Base-by-base conservation (phyloP, 2,797 vertebrate genomes). In the Phalanger gymnotis region DNA sequence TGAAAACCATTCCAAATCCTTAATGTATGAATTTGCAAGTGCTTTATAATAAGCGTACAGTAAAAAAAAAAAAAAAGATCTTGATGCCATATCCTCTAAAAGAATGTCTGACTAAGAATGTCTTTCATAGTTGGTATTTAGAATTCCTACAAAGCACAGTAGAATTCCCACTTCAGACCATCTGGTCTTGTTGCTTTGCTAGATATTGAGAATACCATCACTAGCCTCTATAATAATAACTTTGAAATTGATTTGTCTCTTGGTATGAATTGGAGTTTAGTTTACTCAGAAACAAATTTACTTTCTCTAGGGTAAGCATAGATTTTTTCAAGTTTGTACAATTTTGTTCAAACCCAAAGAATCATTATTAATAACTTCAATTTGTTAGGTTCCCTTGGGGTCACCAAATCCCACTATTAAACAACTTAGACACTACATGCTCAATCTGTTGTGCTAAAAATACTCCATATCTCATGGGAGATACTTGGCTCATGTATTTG, bases 181-280 rank as follows among this genome's bases (percentile, higher is more conserved):
- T 98, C 96, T 98, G 95, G 91, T 81, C 73, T 96, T 94, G 73
- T 87, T 96, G 7, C 93, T 95, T 97, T 93, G 93, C 93, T 96
- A 91, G 93, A 30, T 94, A 61, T 91, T 93, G 81, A 96, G 54
- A 95, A 54, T 96, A 92, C 30, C 92, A 92, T 96, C 56, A 96
- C 31, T 96, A 5, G 9, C 95, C 55, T 66, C 47, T 97, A 31
- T 93, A 98, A 97, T 98, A 98, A 97, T 94, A 22, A 94, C 96
- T 98, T 96, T 90, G 90, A 96, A 97, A 95, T 95, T 96, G 55
- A 95, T 98, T 98, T 96, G 30, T 97, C n/a, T 97, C 96, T 93
- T 97, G 1, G 0, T 97, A 95, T 94, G 95, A 93, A 97, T 90
- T 53, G 95, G 22, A 96, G n/a, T 93, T 97, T 97, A 97, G 54